Evolutionary conservation across 1,140 invertebrate genomes (phyloP).

Genomic region (Melitaea cinxia): DNA sequence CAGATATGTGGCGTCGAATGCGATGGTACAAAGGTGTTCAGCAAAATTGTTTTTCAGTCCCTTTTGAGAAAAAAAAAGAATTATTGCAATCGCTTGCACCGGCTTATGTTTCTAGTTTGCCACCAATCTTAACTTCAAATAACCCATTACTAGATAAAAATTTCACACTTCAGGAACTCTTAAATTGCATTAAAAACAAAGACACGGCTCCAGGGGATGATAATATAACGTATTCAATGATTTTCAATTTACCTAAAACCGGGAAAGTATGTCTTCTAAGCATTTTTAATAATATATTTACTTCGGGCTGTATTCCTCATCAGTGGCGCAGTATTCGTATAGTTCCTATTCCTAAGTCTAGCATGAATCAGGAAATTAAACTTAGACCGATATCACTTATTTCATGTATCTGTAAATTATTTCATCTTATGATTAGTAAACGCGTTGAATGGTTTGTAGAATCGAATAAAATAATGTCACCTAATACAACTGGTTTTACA

Average conservation of each 20-base stretch:
- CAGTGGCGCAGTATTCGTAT: not conserved
- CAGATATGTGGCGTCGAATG: not conserved
- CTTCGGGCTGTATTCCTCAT: not conserved
- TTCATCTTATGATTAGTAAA: conserved; percentile 14
- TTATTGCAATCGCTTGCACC: not conserved
- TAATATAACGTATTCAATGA: conserved; percentile 15
- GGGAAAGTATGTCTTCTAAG: not conserved
- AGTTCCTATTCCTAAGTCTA: conserved; percentile 16
- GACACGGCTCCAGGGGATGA: conserved; percentile 9
- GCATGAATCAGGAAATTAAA: conserved; percentile 6
- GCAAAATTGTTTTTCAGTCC: not conserved
- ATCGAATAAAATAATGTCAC: conserved; percentile 12
- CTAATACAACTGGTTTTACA: conserved; percentile 20
- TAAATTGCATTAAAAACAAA: not conserved
- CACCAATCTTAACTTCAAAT: not conserved
- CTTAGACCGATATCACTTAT: conserved; percentile 19
- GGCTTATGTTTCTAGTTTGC: not conserved
- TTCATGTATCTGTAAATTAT: not conserved
- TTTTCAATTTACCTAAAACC: not conserved
- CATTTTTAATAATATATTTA: not conserved
- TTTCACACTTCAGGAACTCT: not conserved
- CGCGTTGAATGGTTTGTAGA: conserved; percentile 33
- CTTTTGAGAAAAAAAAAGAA: not conserved
- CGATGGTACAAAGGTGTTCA: not conserved
- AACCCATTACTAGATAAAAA: not conserved